A percentile compares a stretch with the other conserved stretches of the same genome.
These are phyloP conservation scores for Tachuris rubrigastra DNA, from an alignment of 2,113 vertebrate species.

Conservation along the genomic window DNA sequence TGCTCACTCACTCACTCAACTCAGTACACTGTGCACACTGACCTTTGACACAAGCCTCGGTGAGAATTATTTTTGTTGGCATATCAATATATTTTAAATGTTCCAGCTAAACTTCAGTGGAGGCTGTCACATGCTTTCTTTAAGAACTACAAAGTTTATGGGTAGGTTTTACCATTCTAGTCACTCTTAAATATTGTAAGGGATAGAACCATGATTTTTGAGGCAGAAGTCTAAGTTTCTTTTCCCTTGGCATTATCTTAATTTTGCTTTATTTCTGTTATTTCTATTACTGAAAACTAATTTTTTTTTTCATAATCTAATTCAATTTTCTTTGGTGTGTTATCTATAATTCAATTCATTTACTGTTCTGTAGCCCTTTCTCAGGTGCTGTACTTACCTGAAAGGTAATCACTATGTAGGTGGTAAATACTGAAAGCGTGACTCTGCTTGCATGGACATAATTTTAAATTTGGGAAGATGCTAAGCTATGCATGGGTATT, in stretches of 20 bases:
- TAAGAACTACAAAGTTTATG: constrained; percentile 24
- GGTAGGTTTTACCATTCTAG: neutral
- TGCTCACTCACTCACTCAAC: neutral
- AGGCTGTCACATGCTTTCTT: neutral
- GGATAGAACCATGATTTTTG: neutral
- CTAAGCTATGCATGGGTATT: neutral
- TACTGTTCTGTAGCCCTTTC: neutral
- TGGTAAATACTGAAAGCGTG: neutral
- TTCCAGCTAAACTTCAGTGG: constrained; percentile 11
- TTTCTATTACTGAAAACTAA: neutral
- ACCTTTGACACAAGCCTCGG: constrained; percentile 28
- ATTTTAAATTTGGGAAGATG: neutral
- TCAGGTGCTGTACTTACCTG: neutral
- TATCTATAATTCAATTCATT: neutral
- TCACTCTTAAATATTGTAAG: neutral
- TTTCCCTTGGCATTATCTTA: neutral
- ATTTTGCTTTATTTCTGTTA: neutral
- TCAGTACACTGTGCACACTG: neutral
- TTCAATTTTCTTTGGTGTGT: neutral
- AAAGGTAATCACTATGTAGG: neutral
- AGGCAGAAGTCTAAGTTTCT: neutral
- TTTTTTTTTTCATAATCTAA: neutral
- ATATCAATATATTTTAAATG: constrained; percentile 15
- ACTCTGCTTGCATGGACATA: neutral
- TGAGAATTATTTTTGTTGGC: constrained; percentile 55